Base-by-base conservation (phyloP, 53 echinoderm and acorn worm species). In the Patiria pectinifera region DNA sequence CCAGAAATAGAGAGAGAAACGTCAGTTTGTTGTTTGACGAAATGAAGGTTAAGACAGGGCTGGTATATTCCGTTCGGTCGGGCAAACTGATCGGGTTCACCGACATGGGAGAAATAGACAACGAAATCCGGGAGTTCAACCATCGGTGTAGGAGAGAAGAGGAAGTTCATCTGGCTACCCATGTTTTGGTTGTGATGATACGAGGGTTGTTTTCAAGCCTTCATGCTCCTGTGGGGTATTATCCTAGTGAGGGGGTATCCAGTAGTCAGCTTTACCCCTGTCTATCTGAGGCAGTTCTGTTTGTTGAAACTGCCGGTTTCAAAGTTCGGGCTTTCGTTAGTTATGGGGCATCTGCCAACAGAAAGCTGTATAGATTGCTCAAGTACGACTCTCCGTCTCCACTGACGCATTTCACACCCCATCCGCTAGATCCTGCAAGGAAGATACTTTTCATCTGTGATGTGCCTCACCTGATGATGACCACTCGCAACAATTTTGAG, bases 41-140 rank as follows among this genome's bases (percentile, higher is more conserved):
- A 44, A 95, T 95, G 93, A 95, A 95, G 48, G 81, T 93, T 6
- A 93, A 72, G 59, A 4, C 58, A 45, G 91, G 93, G 19, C 63
- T 95, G 16, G 91, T 84, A 35, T 89, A 85, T 83, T 78, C 85
- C 44, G 83, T 69, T 15, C 16, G 90, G 14, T 85, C 93, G 15
- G 95, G 95, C 6, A 76, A 91, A 43, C 46, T 93, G 11, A 45
- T 81, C 4, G 95, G 85, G 0, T 92, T 94, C 59, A 88, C 89
- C 3, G 92, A 92, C 59, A 60, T 92, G 1, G 78, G 83, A 2
- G 60, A 71, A 25, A 23, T 94, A 1, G 71, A 19, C 3, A 76
- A 89, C 21, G 94, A 94, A 58, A 9, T 94, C 13, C 16, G 47
- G 3, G n/a, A 80, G 3, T 94, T 94, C 74, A 82, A 92, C 46